phyloP scores from a whole-genome alignment of 2,888 invertebrate species.

The Cataglyphis albicans region DNA sequence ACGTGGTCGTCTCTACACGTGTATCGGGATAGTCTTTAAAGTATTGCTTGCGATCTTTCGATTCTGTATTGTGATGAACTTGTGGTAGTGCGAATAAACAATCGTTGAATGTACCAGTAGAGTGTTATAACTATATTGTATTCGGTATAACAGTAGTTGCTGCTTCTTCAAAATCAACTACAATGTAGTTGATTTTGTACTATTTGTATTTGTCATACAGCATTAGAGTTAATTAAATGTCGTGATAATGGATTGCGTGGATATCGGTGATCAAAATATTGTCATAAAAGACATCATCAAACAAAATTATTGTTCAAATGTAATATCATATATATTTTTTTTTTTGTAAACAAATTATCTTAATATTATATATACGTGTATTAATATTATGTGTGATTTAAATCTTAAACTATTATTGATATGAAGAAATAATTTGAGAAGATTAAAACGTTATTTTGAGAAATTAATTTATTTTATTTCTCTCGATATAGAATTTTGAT shows the following conservation, averaged over 20 bases:
- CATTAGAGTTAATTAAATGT: slow-evolving; percentile 49
- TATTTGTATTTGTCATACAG: slow-evolving; percentile 53
- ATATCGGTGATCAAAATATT: slow-evolving; percentile 7
- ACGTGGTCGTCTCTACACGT: slow-evolving; percentile 65
- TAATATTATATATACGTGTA: background rate
- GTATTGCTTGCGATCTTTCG: slow-evolving; percentile 58
- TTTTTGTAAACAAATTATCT: background rate
- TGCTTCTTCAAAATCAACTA: background rate
- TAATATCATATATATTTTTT: background rate
- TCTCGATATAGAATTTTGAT: background rate
- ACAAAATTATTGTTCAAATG: background rate
- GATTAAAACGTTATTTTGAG: background rate
- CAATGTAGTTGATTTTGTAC: slow-evolving; percentile 3
- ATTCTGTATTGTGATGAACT: slow-evolving; percentile 29
- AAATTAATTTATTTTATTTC: background rate
- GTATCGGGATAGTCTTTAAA: slow-evolving; percentile 67
- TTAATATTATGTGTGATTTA: background rate
- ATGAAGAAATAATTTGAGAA: background rate
- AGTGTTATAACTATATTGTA: slow-evolving; percentile 37
- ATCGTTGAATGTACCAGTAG: slow-evolving; percentile 22
- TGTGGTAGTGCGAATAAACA: slow-evolving; percentile 41
- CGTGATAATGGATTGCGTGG: slow-evolving; percentile 47
- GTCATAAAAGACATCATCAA: slow-evolving; percentile 21
- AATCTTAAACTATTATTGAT: background rate
- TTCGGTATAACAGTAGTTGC: background rate